Percentiles rank a stretch among this genome's conserved stretches.
phyloP scores from a whole-genome alignment of 2,113 vertebrate species.

The Scartelaos histophorus region DNA sequence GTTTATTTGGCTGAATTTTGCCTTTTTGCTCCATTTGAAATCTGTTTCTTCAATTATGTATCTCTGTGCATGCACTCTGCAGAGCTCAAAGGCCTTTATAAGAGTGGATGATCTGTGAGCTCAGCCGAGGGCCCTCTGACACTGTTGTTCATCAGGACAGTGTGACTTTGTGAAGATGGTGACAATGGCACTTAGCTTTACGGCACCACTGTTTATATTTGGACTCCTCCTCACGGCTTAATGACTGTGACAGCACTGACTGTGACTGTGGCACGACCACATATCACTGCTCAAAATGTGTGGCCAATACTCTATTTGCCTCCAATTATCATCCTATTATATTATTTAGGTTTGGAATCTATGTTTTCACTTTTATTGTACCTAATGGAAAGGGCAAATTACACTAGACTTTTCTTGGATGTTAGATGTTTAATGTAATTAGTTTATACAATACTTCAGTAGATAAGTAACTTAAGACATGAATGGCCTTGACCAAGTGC shows the following conservation, averaged over 20 bases:
- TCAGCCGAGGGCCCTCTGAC: constrained; percentile 4
- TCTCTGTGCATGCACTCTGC: background rate
- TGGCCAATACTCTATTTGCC: background rate
- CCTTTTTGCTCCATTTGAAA: background rate
- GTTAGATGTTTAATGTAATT: no score
- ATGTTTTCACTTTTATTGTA: background rate
- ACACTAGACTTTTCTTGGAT: background rate
- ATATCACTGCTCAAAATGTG: constrained; percentile 8
- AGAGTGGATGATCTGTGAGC: background rate
- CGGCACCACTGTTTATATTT: constrained; percentile 67
- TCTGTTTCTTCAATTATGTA: background rate
- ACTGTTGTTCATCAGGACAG: constrained; percentile 47
- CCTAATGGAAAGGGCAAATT: background rate
- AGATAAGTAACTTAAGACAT: no score
- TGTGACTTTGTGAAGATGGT: constrained; percentile 65
- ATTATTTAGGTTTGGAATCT: background rate
- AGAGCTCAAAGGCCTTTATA: background rate
- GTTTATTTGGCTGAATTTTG: background rate
- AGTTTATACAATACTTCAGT: no score
- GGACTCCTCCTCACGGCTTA: constrained; percentile 54
- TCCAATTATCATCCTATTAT: background rate
- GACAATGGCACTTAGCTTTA: constrained; percentile 63
- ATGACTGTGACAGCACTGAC: constrained; percentile 54
- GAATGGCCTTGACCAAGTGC: background rate
- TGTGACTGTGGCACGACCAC: constrained; percentile 29